Conservation (phyloP, 2,888 invertebrate species). For the Diarsia rubi region DNA sequence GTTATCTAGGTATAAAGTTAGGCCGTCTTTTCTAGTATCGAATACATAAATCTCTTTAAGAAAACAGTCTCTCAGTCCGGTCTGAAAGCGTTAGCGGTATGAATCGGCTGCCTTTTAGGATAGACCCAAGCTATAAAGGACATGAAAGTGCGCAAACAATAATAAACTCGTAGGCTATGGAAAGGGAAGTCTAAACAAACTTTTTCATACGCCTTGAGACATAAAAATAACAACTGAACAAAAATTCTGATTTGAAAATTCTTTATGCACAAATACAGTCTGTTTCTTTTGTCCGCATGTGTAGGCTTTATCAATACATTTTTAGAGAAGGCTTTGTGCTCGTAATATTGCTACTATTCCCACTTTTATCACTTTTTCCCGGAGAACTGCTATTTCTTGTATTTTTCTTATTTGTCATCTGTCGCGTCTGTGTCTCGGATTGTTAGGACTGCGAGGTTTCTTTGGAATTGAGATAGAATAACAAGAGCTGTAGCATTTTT, state of each 20-base stretch:
- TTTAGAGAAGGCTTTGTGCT: constrained; percentile 47
- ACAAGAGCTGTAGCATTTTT: constrained; percentile 23
- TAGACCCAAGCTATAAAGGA: not conserved
- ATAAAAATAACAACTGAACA: not conserved
- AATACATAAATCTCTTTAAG: not conserved
- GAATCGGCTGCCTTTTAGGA: not conserved
- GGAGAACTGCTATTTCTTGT: constrained; percentile 14
- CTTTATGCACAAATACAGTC: not conserved
- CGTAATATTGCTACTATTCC: constrained; percentile 37
- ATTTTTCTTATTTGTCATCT: constrained; percentile 46
- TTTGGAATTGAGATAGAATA: constrained; percentile 42
- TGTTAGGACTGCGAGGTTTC: constrained; percentile 16
- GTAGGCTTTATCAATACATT: constrained; percentile 54
- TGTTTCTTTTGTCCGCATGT: constrained; percentile 28
- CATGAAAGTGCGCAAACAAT: not conserved
- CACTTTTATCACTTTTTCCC: constrained; percentile 34
- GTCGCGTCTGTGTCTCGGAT: constrained; percentile 23
- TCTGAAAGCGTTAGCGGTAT: not conserved
- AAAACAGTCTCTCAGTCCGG: not conserved
- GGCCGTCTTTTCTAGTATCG: not conserved
- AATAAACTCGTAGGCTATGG: not conserved
- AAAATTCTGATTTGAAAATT: constrained; percentile 19
- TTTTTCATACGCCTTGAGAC: not conserved
- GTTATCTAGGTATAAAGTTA: not conserved
- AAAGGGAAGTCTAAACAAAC: not conserved